Conservation (phyloP, 2,888 invertebrate genomes). For the Odontothrips loti region DNA sequence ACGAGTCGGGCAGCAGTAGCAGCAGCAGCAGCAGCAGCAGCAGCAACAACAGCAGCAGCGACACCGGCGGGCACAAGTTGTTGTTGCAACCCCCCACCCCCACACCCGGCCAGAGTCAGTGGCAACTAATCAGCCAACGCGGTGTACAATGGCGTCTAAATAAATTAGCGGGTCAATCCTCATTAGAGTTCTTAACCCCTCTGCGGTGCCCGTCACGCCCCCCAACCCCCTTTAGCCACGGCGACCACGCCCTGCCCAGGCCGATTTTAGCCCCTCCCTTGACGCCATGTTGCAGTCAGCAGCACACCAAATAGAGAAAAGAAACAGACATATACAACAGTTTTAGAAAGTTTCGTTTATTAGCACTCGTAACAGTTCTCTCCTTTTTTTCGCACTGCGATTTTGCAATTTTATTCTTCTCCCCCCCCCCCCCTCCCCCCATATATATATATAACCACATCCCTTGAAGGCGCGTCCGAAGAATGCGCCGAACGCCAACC, state of each 20-base stretch:
- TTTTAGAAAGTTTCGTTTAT: too few species aligned
- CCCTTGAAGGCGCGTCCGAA: background rate
- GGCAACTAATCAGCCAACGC: constrained; percentile 32
- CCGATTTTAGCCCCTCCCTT: too few species aligned
- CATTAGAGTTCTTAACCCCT: constrained; percentile 25
- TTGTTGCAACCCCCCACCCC: constrained; percentile 13
- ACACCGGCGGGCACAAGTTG: too few species aligned
- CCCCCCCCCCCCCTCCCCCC: background rate
- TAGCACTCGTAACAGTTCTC: too few species aligned
- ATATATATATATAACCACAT: background rate
- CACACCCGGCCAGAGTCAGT: constrained; percentile 35
- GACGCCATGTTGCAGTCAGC: too few species aligned
- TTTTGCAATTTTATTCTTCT: background rate
- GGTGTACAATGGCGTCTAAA: constrained; percentile 12
- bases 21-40: too few species aligned
- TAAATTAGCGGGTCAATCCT: constrained; percentile 17
- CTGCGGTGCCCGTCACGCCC: background rate
- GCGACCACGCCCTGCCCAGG: too few species aligned
- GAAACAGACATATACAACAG: too few species aligned
- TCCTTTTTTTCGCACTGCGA: too few species aligned
- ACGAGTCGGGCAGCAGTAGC: too few species aligned
- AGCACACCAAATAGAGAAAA: too few species aligned
- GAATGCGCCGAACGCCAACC: background rate
- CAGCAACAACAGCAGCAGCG: too few species aligned
- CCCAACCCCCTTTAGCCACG: background rate